Conservation (phyloP, 2,888 invertebrate genomes). For the Eupithecia insigniata region DNA sequence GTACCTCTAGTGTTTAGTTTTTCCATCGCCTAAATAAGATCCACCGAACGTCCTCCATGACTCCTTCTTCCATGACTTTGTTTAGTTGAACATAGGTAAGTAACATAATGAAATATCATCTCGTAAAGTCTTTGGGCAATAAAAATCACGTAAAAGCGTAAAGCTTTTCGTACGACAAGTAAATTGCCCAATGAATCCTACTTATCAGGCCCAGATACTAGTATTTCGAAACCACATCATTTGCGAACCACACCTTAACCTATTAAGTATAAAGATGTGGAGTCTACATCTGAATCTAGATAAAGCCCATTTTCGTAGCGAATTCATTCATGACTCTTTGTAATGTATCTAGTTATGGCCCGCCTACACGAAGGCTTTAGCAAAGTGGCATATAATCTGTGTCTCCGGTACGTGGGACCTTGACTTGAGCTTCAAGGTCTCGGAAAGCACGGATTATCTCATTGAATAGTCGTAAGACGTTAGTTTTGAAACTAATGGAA, state of each 20-base stretch:
- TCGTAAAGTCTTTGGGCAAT: too few relatives aligned
- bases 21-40: too few relatives aligned
- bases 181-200: background rate
- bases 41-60: too few relatives aligned
- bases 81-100: too few relatives aligned
- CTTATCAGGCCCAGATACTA: background rate
- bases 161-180: too few relatives aligned
- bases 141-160: too few relatives aligned
- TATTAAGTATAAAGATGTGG: background rate
- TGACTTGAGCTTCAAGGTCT: slow-evolving; percentile 39
- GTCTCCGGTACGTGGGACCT: slow-evolving; percentile 37
- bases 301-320: slow-evolving; percentile 35
- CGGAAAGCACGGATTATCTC: slow-evolving; percentile 42
- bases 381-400: background rate
- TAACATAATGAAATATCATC: too few relatives aligned
- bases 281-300: slow-evolving; percentile 19
- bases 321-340: slow-evolving; percentile 51
- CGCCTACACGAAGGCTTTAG: slow-evolving; percentile 35
- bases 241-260: background rate
- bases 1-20: too few relatives aligned
- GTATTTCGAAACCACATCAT: slow-evolving; percentile 5
- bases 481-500: slow-evolving; percentile 37
- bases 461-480: slow-evolving; percentile 34
- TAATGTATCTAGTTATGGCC: slow-evolving; percentile 19
- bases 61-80: too few relatives aligned